These are phyloP conservation scores for Maniola hyperantus DNA, from an alignment of 2,888 invertebrate genomes.

Conservation along the genomic window DNA sequence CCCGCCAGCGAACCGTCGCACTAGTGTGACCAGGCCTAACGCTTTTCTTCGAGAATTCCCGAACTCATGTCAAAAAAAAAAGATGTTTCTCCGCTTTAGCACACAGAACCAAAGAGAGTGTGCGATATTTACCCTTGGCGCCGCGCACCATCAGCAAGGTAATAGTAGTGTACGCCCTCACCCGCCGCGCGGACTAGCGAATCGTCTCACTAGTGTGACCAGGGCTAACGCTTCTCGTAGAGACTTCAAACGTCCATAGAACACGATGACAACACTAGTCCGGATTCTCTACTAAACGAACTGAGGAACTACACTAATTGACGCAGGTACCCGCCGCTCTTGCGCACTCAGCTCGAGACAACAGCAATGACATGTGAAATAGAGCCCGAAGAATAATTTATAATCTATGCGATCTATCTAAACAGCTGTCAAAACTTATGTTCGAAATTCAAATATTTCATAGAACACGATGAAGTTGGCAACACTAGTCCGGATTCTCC, in stretches of 20 bases:
- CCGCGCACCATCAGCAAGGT: conserved; percentile 57
- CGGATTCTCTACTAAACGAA: no score
- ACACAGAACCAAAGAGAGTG: no score
- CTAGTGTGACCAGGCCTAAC: conserved; percentile 8
- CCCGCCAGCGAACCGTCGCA: conserved; percentile 68
- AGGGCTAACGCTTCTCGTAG: not conserved
- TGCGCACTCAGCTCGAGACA: no score
- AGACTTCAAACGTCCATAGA: no score
- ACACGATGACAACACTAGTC: no score
- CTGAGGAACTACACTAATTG: no score
- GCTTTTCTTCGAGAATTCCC: not conserved
- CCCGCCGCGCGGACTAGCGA: conserved; percentile 10
- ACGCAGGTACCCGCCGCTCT: no score
- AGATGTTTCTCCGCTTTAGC: no score
- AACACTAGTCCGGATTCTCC: conserved; percentile 53
- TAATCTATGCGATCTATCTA: conserved; percentile 70
- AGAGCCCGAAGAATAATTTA: conserved; percentile 59
- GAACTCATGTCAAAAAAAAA: not conserved
- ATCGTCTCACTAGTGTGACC: no score
- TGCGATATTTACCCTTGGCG: no score
- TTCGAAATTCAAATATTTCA: not conserved
- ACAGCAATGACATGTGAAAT: conserved; percentile 69
- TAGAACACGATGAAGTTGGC: not conserved
- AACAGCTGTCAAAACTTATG: not conserved
- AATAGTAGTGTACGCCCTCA: conserved; percentile 57